Percentiles rank a stretch among this genome's conserved stretches.
Evolutionary conservation across 2,113 vertebrate genomes (phyloP).

Genomic region (Rhombomys opimus): DNA sequence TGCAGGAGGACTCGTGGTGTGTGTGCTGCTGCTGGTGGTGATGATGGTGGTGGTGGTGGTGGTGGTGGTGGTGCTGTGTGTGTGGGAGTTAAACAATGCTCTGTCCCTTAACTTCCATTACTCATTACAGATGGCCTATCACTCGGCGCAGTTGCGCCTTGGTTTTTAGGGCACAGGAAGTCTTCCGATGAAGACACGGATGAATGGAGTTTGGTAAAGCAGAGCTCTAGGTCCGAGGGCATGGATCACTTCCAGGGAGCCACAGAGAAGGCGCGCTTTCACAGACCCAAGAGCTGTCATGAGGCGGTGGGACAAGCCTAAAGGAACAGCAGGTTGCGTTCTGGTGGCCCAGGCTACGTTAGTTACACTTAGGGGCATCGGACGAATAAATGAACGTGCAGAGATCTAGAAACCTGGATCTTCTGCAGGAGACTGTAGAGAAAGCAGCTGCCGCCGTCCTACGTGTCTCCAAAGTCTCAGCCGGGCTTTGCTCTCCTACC

Average conservation of each 20-base stretch:
- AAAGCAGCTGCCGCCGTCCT: not conserved
- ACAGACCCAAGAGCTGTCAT: not conserved
- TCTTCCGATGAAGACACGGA: not conserved
- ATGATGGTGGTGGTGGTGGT: not conserved
- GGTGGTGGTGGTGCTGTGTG: too few relatives aligned
- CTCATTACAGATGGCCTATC: not conserved
- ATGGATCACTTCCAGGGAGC: not conserved
- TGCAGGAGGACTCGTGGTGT: not conserved
- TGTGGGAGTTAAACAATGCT: not conserved
- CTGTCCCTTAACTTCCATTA: not conserved
- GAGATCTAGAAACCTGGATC: not conserved
- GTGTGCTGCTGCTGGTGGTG: too few relatives aligned
- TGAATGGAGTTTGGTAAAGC: not conserved
- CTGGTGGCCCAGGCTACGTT: not conserved
- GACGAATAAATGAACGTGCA: not conserved
- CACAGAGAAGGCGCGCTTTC: conserved; percentile 66
- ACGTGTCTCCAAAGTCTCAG: conserved; percentile 60
- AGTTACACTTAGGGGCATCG: too few relatives aligned
- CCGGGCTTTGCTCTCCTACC: not conserved
- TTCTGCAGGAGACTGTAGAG: not conserved
- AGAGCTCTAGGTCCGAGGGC: not conserved
- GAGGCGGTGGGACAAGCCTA: not conserved
- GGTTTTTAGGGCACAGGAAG: not conserved
- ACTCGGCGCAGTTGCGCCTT: not conserved
- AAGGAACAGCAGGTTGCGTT: not conserved